phyloP scores from a whole-genome alignment of 2,113 vertebrate genomes.

The Pholis gunnellus region DNA sequence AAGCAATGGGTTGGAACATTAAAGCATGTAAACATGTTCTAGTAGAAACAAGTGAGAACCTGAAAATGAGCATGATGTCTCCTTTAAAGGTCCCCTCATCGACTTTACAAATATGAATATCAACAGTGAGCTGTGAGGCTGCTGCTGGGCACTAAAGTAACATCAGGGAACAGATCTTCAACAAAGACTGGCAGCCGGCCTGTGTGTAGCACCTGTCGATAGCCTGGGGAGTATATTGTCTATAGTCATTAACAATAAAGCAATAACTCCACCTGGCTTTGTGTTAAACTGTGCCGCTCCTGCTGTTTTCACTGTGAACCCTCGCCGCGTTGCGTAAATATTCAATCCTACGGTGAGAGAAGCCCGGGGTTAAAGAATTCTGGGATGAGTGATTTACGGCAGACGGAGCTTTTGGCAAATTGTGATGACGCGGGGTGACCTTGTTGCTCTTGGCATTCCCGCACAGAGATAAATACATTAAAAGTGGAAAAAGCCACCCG shows the following conservation, averaged over 20 bases:
- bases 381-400: conserved; percentile 49
- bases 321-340: conserved; percentile 51
- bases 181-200: conserved; percentile 7
- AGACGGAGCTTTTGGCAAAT: conserved; percentile 60
- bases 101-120: background rate
- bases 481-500: conserved; percentile 54
- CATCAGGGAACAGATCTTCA: conserved; percentile 4
- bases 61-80: background rate
- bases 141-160: background rate
- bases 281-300: conserved; percentile 51
- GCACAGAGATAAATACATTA: conserved; percentile 70
- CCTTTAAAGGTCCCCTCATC: background rate
- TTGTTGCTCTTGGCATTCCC: conserved; percentile 63
- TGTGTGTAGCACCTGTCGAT: conserved; percentile 20
- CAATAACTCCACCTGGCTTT: conserved; percentile 53
- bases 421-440: conserved; percentile 70
- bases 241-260: conserved; percentile 42
- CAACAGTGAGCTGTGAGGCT: background rate
- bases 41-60: background rate
- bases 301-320: conserved; percentile 41
- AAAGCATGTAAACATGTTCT: background rate
- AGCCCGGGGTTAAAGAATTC: conserved; percentile 36
- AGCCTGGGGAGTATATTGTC: conserved; percentile 16
- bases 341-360: conserved; percentile 59
- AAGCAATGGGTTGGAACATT: no score